These are phyloP conservation scores for Oreonectes daqikongensis DNA, from an alignment of 2,797 vertebrate species.

Conservation along the genomic window DNA sequence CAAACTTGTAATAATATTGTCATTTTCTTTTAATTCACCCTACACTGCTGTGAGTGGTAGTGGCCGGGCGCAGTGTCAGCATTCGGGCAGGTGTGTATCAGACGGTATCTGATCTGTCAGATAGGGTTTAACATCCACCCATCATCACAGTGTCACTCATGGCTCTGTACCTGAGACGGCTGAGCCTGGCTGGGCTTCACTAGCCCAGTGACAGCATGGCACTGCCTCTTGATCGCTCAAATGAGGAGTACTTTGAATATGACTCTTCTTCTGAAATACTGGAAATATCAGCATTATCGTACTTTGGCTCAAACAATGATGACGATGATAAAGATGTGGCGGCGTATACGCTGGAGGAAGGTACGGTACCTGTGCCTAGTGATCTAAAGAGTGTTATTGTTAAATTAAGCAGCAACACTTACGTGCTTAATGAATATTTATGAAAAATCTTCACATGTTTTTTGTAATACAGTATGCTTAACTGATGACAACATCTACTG, in stretches of 20 bases:
- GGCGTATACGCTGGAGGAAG: slow-evolving; percentile 78
- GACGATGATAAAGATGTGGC: slow-evolving; percentile 52
- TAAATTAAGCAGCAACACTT: not conserved
- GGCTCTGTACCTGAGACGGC: slow-evolving; percentile 47
- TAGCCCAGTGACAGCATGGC: slow-evolving; percentile 72
- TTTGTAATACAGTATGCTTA: not conserved
- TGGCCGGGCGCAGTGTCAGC: not conserved
- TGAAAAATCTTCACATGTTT: slow-evolving; percentile 21
- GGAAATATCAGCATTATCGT: slow-evolving; percentile 57
- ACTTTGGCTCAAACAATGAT: slow-evolving; percentile 38
- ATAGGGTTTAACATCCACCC: slow-evolving; percentile 8
- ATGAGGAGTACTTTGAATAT: slow-evolving; percentile 78
- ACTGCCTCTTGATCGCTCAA: slow-evolving; percentile 50
- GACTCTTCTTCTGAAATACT: slow-evolving; percentile 58
- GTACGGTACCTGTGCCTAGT: slow-evolving; percentile 61
- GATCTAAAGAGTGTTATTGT: not conserved
- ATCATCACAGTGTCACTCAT: slow-evolving; percentile 41
- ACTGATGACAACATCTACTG: not conserved
- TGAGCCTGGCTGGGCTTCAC: slow-evolving; percentile 14
- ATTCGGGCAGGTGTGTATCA: slow-evolving; percentile 22
- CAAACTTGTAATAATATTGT: not conserved
- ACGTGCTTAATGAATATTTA: slow-evolving; percentile 2
- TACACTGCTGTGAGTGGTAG: slow-evolving; percentile 12
- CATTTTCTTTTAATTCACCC: no score
- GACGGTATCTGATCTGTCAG: slow-evolving; percentile 33